Base-by-base conservation (phyloP, 2,888 invertebrate genomes). In the Thymelicus sylvestris region DNA sequence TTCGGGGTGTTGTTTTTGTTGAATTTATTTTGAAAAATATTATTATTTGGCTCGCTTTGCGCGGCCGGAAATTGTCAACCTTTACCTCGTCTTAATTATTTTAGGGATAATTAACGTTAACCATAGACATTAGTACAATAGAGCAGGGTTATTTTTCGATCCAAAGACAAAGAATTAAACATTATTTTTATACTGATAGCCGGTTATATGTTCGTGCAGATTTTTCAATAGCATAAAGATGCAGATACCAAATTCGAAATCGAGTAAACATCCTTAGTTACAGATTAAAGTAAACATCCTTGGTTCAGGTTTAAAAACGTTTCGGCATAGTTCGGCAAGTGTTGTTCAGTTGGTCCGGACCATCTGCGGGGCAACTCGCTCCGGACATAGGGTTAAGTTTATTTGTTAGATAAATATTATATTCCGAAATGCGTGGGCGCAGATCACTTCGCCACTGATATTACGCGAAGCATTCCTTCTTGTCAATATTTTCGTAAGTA, bases 101-200 rank as follows among this genome's bases (percentile, higher is more conserved):
- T 92, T 93, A 93, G 91, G 88, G 86, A 83, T 93, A 92, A 91
- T 92, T 93, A 92, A 90, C 86, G 85, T 92, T 93, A 93, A 93
- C 90, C 92, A 93, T 93, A 93, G 92, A 81, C 83, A 85, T 89
- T 93, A 93, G 92, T 92, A 91, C 92, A 93, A 93, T 93, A 93
- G 93, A 92, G 91, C 93, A 93, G 93, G 93, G 93, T 93, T 93
- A 90, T 89, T 93, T 93, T 93, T 93, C 93, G 93, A 93, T 92
- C 93, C 92, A 93, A 92, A 92, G 82, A 91, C 88, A 91, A 90
- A 91, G 87, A 91, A 85, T 91, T 86, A 90, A 85, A 89, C 83
- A 88, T 93, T 93, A 93, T 93, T 93, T 93, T 93, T 93, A 92
- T 93, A 93, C 93, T 85, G 91, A 93, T 83, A 93, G 86, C 93